Base-by-base conservation (phyloP, 2,888 invertebrate genomes). In the Poecilobothrus nobilitatus region DNA sequence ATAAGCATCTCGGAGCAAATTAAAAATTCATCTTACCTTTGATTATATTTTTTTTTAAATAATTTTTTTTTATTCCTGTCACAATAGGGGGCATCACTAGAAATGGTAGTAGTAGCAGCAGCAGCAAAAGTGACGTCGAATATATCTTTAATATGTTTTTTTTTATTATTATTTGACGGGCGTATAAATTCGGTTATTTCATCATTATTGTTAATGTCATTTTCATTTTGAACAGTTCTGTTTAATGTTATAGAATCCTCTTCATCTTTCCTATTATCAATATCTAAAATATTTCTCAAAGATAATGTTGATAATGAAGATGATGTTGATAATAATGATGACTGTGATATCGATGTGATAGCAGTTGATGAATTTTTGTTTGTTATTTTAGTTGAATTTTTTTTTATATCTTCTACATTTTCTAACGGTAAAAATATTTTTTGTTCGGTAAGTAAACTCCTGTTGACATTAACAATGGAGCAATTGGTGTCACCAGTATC, bases 21-120 rank as follows among this genome's bases (percentile, higher is more conserved):
- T 71, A 71, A 71, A 71, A 71, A 71, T 70, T 70, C 70, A 71
- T 71, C 70, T 70, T 71, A 71, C 71, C 71, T 71, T 71, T 70
- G 71, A 71, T 71, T 70, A 71, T 71, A 66, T 71, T 71, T 69
- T 67, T 22, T 62, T 67, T 66, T 63, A 20, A 33, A 67, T 37
- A 9, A 67, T 63, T 34, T 34, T 62, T 61, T 68, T 33, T 66
- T 66, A 53, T 53, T 53, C 18, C 53, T 53, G 9, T 53, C 53
- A 53, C 53, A 53, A 53, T 53, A 53, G 53, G 53, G 53, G 53
- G 41, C 41, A 12, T 27, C 27, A 27, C 27, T 27, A 27, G 27
- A 27, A 27, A 37, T 37, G 9, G 37, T 37, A 37, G 37, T 37
- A 6, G n/a, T 4, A 18, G 53, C 15, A 18, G 12, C 6, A 53